Evolutionary conservation across 2,888 invertebrate species (phyloP).

Genomic region (Philereme transversata): DNA sequence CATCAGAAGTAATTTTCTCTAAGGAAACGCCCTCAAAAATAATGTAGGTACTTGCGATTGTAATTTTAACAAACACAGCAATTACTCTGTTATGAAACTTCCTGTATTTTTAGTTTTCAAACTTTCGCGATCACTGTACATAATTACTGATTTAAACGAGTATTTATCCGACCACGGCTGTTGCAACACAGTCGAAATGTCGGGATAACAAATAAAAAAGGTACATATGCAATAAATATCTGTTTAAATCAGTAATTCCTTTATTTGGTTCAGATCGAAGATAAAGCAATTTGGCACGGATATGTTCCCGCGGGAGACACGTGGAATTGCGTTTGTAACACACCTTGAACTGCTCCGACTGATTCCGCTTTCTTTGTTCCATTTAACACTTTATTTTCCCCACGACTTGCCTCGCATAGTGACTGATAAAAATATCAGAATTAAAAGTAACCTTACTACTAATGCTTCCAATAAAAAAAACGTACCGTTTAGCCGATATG

Average conservation of each 20-base stretch:
- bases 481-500: too few relatives aligned
- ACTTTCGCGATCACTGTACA: too few relatives aligned
- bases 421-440: too few relatives aligned
- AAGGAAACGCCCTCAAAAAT: constrained; percentile 1
- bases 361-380: constrained; percentile 22
- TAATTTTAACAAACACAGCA: constrained; percentile 1
- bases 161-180: too few relatives aligned
- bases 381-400: constrained; percentile 3
- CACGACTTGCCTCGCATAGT: too few relatives aligned
- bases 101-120: too few relatives aligned
- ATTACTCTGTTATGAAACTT: constrained; percentile 10
- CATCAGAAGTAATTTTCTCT: background rate
- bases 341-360: constrained; percentile 6
- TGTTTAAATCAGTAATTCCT: background rate
- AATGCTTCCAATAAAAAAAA: too few relatives aligned
- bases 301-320: constrained; percentile 17
- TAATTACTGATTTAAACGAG: too few relatives aligned
- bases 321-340: constrained; percentile 20
- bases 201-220: too few relatives aligned
- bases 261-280: constrained; percentile 10
- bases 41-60: constrained; percentile 4
- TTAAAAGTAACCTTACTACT: too few relatives aligned
- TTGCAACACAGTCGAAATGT: too few relatives aligned
- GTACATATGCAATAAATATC: too few relatives aligned
- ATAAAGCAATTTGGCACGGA: constrained; percentile 23